Evolutionary conservation across 2,888 invertebrate species (phyloP).

Genomic region (Lasioglossum vierecki): DNA sequence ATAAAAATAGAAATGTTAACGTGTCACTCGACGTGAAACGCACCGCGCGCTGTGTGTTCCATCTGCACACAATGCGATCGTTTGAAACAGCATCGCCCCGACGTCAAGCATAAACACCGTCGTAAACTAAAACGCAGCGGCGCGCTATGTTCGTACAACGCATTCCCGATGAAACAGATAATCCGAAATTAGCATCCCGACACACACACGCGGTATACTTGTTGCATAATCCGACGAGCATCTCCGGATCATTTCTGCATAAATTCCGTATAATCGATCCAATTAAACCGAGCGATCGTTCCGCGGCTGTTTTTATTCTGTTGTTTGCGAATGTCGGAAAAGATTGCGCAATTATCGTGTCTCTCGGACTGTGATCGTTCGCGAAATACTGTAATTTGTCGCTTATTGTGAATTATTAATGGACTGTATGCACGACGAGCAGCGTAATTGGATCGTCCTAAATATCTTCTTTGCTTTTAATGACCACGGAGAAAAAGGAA

Average conservation of each 20-base stretch:
- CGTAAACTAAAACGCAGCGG: conserved; percentile 28
- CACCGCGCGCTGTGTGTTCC: neutral
- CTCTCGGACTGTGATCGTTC: neutral
- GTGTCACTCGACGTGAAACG: neutral
- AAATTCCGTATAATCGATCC: conserved; percentile 22
- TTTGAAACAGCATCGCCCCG: neutral
- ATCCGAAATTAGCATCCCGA: conserved; percentile 26
- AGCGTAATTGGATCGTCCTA: neutral
- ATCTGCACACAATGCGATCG: neutral
- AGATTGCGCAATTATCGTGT: neutral
- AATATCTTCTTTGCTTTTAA: neutral
- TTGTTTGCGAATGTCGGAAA: neutral
- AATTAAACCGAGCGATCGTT: conserved; percentile 19
- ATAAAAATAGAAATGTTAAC: conserved; percentile 5
- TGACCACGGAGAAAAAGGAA: no score
- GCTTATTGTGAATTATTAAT: neutral
- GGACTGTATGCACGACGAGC: neutral
- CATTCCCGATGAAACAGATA: conserved; percentile 30
- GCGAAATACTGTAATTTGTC: neutral
- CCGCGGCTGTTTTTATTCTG: neutral
- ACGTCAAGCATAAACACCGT: conserved; percentile 20
- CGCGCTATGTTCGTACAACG: conserved; percentile 6
- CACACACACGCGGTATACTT: neutral
- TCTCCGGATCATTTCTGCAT: conserved; percentile 12
- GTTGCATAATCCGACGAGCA: conserved; percentile 33